Base-by-base conservation (phyloP, 2,888 invertebrate species). In the Erebia palarica region DNA sequence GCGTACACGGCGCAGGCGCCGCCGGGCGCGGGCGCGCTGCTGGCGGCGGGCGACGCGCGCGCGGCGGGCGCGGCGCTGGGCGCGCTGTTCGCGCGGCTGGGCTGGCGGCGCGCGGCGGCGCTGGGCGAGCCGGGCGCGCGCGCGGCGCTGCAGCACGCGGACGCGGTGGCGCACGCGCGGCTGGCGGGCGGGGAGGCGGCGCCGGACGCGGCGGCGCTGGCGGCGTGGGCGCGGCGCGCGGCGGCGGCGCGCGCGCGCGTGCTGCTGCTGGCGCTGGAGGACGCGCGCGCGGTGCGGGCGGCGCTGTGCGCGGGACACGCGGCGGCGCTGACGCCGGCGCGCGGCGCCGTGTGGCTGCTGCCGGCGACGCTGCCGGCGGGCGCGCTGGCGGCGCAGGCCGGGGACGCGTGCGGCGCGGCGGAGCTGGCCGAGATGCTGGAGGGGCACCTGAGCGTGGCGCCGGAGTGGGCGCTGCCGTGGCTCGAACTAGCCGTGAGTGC, bases 281-380 rank as follows among this genome's bases (percentile, higher is more conserved):
- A 96, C 79, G 94, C 95, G 76, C 95, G 95, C 27, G 96, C 95
- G 8, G 96, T 95, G 44, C 94, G 97, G 49, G 94, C 95, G 70
- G 96, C 97, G 14, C 95, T 98, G 94, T 98, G 98, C 84, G 96
- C 97, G 82, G 98, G 97, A 0, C 95, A 93, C 82, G 94, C 92
- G 79, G 93, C 95, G 74, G 94, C 95, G 74, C 96, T 97, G 95
- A 95, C 95, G 27, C 95, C 95, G 0, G 84, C 86, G 57, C 63
- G 87, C 96, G 77, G 97, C 55, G 97, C 96, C 85, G 96, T 97
- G 2, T 98, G 98, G 98, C 97, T 98, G 82, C 91, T 98, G 70
- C 97, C 98, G 0, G 93, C 94, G 51, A 96, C 97, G 96, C 91
- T 96, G 21, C 92, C 94, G 9, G 84, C 91, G 2, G 87, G 94